A percentile compares a stretch with the other conserved stretches of the same genome.
Conservation (phyloP, 2,113 vertebrate genomes). For the Hiodon tergisus region DNA sequence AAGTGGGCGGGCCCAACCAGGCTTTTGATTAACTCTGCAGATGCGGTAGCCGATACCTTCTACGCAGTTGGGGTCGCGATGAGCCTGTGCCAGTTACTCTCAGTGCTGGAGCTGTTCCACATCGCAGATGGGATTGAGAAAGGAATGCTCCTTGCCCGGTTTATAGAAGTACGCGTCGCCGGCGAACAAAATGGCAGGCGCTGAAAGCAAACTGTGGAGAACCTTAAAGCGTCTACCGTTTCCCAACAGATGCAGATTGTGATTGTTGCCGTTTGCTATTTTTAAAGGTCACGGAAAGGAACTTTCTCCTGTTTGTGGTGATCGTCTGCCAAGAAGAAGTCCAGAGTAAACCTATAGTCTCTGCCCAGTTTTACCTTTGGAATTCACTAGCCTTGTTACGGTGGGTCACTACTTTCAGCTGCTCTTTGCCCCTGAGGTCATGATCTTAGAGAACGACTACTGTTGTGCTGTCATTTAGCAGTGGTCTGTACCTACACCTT, state of each 20-base stretch:
- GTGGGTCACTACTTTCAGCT: slow-evolving; percentile 52
- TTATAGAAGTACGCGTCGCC: slow-evolving; percentile 69
- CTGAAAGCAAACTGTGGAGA: background rate
- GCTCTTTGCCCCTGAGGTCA: background rate
- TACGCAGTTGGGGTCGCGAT: slow-evolving; percentile 84
- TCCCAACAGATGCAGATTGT: background rate
- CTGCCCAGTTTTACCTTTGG: slow-evolving; percentile 84
- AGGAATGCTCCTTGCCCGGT: slow-evolving; percentile 68
- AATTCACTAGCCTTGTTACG: slow-evolving; percentile 78
- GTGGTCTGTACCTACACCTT: background rate
- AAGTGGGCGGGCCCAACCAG: no score
- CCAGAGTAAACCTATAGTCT: slow-evolving; percentile 80
- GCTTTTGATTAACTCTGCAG: slow-evolving; percentile 41
- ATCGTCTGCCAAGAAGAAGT: slow-evolving; percentile 82
- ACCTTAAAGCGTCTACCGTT: background rate
- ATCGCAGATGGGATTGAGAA: slow-evolving; percentile 76
- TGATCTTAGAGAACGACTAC: background rate
- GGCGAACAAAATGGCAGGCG: background rate
- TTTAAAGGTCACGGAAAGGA: slow-evolving; percentile 78
- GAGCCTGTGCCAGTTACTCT: slow-evolving; percentile 80
- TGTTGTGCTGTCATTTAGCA: background rate
- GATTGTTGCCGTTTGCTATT: background rate
- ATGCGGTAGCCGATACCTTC: slow-evolving; percentile 80
- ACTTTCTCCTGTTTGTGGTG: slow-evolving; percentile 76
- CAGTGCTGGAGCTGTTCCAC: slow-evolving; percentile 81